A percentile compares a stretch with the other conserved stretches of the same genome.
Conservation (phyloP, 2,888 invertebrate species). For the Aphrophora alni region DNA sequence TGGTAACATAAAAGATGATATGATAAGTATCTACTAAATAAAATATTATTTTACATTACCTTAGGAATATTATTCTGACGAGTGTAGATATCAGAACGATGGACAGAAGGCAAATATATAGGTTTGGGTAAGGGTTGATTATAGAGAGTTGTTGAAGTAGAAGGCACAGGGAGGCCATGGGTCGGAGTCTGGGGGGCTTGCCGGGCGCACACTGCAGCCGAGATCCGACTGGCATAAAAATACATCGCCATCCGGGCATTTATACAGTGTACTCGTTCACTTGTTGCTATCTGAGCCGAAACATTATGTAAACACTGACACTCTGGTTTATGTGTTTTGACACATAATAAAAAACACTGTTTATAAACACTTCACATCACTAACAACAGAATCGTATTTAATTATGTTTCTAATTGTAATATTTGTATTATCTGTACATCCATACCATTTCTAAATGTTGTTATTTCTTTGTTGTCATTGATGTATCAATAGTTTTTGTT, state of each 20-base stretch:
- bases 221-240: constrained; percentile 40
- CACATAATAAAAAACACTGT: background rate
- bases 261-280: background rate
- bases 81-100: background rate
- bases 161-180: background rate
- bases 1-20: no score
- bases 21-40: no score
- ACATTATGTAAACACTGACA: background rate
- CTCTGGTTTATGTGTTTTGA: background rate
- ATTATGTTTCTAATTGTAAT: no score
- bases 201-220: constrained; percentile 40
- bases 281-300: background rate
- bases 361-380: background rate
- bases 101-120: background rate
- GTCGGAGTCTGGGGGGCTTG: constrained; percentile 29
- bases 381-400: background rate
- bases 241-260: constrained; percentile 42
- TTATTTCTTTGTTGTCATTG: no score
- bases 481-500: no score
- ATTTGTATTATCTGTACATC: no score
- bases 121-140: background rate
- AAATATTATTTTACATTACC: no score
- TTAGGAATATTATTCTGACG: background rate
- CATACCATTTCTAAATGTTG: no score
- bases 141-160: background rate